Percentiles rank a stretch among this genome's conserved stretches.
These are phyloP conservation scores for Podarcis siculus DNA, from an alignment of 2,797 vertebrate species.

Conservation along the genomic window DNA sequence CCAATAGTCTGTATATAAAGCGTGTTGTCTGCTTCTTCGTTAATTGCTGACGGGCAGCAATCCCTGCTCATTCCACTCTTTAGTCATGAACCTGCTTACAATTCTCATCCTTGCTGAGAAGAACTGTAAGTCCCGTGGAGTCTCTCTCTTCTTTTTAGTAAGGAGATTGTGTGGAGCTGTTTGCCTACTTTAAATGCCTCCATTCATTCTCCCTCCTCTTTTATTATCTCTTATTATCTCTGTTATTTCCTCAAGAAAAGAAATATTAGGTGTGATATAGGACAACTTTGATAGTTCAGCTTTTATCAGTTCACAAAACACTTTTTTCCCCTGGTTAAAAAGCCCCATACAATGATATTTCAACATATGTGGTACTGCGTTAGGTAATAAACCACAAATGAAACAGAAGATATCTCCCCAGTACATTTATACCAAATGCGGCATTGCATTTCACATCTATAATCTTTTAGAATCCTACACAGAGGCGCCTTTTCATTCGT, in stretches of 20 bases:
- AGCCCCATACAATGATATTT: background rate
- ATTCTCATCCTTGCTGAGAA: background rate
- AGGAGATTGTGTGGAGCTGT: background rate
- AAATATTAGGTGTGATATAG: background rate
- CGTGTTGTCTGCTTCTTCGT: background rate
- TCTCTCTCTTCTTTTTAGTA: background rate
- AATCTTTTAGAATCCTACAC: background rate
- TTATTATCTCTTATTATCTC: background rate
- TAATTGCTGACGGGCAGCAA: background rate
- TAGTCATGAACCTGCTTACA: background rate
- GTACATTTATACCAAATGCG: background rate
- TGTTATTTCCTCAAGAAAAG: background rate
- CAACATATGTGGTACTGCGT: background rate
- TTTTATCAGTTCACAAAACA: slow-evolving; percentile 9
- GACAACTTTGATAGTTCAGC: background rate
- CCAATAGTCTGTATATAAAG: background rate
- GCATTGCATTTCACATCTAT: background rate
- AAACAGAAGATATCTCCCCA: background rate
- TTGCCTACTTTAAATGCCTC: background rate
- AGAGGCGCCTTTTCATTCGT: background rate
- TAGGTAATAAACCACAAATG: background rate
- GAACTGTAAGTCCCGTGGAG: background rate
- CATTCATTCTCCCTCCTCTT: background rate
- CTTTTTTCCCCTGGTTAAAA: background rate
- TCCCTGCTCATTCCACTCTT: background rate